A percentile compares a stretch with the other conserved stretches of the same genome.
phyloP scores from a whole-genome alignment of 2,888 invertebrate species.

The Maniola hyperantus region DNA sequence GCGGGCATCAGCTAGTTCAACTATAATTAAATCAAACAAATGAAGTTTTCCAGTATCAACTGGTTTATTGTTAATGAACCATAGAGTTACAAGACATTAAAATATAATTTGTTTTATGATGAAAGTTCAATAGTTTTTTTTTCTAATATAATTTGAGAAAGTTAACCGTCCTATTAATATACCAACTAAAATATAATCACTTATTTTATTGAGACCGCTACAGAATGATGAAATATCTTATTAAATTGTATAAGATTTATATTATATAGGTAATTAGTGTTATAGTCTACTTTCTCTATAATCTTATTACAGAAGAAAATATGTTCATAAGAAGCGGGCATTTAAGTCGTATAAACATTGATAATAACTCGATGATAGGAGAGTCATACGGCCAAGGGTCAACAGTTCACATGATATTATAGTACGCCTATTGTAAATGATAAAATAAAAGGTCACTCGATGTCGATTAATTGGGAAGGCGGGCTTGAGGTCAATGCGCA shows the following conservation, averaged over 20 bases:
- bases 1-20: too few relatives aligned
- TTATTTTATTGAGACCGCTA: not conserved
- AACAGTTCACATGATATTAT: conserved; percentile 23
- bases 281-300: conserved; percentile 31
- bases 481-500: conserved; percentile 28
- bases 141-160: not conserved
- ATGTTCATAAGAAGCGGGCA: conserved; percentile 24
- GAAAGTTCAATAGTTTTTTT: too few relatives aligned
- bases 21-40: too few relatives aligned
- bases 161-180: not conserved
- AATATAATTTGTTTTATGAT: too few relatives aligned
- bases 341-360: conserved; percentile 33
- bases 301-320: conserved; percentile 29
- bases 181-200: not conserved
- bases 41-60: too few relatives aligned
- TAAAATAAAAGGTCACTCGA: conserved; percentile 31
- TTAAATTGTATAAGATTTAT: conserved; percentile 17
- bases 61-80: too few relatives aligned
- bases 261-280: conserved; percentile 5
- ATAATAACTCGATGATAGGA: conserved; percentile 23
- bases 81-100: too few relatives aligned
- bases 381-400: conserved; percentile 23
- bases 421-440: conserved; percentile 23
- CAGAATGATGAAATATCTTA: conserved; percentile 27
- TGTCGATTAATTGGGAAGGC: conserved; percentile 18